Percentiles rank a stretch among this genome's conserved stretches.
phyloP scores from a whole-genome alignment of 2,888 invertebrate genomes.

The Erebia palarica region DNA sequence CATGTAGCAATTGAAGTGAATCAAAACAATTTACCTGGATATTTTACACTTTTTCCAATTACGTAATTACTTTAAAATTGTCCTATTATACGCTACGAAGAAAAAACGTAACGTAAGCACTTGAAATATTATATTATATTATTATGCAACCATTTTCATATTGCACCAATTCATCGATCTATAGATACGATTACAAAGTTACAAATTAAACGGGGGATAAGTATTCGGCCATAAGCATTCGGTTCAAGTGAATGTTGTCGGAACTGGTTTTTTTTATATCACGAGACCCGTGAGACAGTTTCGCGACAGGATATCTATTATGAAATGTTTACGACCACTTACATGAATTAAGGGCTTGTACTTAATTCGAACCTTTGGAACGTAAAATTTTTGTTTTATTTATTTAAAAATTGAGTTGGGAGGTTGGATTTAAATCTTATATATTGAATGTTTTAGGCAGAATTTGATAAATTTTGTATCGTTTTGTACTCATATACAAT shows the following conservation, averaged over 20 bases:
- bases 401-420: no score
- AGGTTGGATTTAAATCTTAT: no score
- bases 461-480: no score
- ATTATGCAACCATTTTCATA: conserved; percentile 20
- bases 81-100: not conserved
- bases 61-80: not conserved
- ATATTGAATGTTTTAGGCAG: no score
- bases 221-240: conserved; percentile 22
- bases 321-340: conserved; percentile 27
- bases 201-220: conserved; percentile 32
- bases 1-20: conserved; percentile 24
- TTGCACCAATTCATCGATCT: conserved; percentile 18
- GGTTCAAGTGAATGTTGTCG: conserved; percentile 37
- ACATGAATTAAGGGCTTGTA: conserved; percentile 22
- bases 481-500: no score
- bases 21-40: conserved; percentile 17
- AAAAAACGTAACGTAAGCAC: not conserved
- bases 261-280: conserved; percentile 37
- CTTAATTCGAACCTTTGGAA: conserved; percentile 1
- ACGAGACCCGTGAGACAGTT: conserved; percentile 34
- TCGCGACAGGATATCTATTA: conserved; percentile 36
- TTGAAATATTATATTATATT: not conserved
- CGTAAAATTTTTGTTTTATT: not conserved
- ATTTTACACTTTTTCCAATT: conserved; percentile 13
- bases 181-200: conserved; percentile 26